Conservation (phyloP, 2,888 invertebrate genomes). For the Desoria tigrina region DNA sequence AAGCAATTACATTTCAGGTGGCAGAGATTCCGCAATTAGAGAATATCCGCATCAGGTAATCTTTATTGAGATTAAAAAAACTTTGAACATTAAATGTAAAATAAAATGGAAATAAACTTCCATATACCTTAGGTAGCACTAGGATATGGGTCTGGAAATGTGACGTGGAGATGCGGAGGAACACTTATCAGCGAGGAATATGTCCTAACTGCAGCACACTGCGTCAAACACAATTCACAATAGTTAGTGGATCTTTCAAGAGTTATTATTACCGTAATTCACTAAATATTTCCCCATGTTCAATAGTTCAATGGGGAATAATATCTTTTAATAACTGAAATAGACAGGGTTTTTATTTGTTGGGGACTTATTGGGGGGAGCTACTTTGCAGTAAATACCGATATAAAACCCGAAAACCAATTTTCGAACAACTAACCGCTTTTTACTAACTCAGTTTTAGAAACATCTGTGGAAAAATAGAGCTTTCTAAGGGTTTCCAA, state of each 20-base stretch:
- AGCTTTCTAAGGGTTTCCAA: too few species aligned
- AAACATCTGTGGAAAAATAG: too few species aligned
- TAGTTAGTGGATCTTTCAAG: not conserved
- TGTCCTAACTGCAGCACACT: conserved; percentile 40
- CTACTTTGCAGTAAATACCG: too few species aligned
- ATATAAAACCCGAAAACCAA: too few species aligned
- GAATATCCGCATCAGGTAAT: conserved; percentile 43
- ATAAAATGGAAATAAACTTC: not conserved
- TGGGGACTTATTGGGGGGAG: too few species aligned
- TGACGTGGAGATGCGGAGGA: conserved; percentile 44
- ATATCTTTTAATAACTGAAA: too few species aligned
- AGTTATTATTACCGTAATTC: too few species aligned
- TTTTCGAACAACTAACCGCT: too few species aligned
- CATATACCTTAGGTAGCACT: conserved; percentile 30
- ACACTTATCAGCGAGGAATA: conserved; percentile 33
- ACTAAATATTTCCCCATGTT: too few species aligned
- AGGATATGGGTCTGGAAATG: conserved; percentile 26
- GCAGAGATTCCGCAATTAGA: conserved; percentile 30
- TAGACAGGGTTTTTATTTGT: too few species aligned
- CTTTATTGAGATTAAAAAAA: conserved; percentile 1
- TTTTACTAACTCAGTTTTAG: too few species aligned
- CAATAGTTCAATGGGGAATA: too few species aligned
- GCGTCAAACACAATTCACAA: conserved; percentile 19
- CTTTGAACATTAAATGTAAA: conserved; percentile 3
- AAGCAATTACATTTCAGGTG: conserved; percentile 35